Evolutionary conservation across 2,888 invertebrate genomes (phyloP), one percentile per base, ranked within the genome.

Genomic region (Cacoxenus indagator): DNA sequence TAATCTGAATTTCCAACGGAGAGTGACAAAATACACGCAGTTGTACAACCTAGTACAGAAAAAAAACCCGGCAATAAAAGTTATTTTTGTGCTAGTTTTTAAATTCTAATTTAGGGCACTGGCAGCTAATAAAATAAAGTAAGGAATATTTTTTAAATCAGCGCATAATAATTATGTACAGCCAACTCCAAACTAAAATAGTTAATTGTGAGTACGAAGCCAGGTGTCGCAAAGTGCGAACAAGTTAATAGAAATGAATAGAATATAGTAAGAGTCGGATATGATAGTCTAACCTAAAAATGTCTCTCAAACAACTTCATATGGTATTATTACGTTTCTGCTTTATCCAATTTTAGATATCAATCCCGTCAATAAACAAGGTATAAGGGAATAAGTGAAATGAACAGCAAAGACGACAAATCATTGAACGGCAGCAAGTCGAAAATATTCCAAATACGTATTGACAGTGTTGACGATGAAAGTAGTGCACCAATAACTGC

Each of bases 391-490:
- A 6, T 24, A 22, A 48, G 14, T 67, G 76, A 74, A 68, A 82
- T 80, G 80, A 82, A 70, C 69, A 76, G 67, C 68, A 70, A 70
- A 61, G 70, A 45, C 6, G 67, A 64, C n/a, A 67, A 68, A 51
- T 71, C 71, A 14, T 37, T 3, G 9, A 51, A 31, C 55, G 68
- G 27, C 43, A 70, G 69, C 43, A 80, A 75, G 65, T 77, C 77
- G 26, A 69, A 74, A 31, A 71, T 76, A 59, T 84, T 82, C 78
- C 78, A 84, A 71, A 76, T 85, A 69, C 81, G 81, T 46, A 76
- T 84, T 67, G 85, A 85, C 61, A 84, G 84, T 61, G 73, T 85
- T 14, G 86, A 84, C 19, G 81, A 84, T 69, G 80, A 85, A 37
- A 84, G 78, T 65, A 82, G 77, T 4, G 80, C 82, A 48, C 78